Conservation (phyloP, 2,113 vertebrate species). For the Dasyprocta punctata region DNA sequence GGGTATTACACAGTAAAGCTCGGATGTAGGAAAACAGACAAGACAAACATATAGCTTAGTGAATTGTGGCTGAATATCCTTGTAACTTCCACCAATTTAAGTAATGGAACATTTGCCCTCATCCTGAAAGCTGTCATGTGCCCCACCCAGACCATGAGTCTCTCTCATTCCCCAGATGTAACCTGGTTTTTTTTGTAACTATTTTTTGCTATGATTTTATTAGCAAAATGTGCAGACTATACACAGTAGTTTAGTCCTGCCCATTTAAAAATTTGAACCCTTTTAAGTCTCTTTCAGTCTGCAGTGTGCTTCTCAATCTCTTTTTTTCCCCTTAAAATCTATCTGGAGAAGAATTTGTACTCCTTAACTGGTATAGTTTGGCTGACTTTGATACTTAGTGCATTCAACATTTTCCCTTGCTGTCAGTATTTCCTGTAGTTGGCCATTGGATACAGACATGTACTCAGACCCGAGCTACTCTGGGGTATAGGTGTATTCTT, state of each 20-base stretch:
- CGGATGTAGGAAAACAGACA: slow-evolving; percentile 20
- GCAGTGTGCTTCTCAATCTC: neutral
- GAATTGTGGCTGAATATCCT: neutral
- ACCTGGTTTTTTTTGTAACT: neutral
- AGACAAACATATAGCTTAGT: neutral
- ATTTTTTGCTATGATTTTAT: neutral
- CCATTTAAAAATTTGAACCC: neutral
- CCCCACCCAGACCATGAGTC: no score
- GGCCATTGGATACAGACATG: neutral
- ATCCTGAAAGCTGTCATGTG: neutral
- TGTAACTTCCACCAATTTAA: neutral
- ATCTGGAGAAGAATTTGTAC: neutral
- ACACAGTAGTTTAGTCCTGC: neutral
- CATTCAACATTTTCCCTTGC: neutral
- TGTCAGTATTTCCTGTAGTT: neutral
- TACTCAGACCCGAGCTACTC: neutral
- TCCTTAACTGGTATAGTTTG: neutral
- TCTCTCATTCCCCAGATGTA: neutral
- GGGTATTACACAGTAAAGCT: slow-evolving; percentile 26
- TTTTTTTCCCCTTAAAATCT: neutral
- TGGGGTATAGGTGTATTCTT: neutral
- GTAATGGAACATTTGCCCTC: neutral
- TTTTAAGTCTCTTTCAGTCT: neutral
- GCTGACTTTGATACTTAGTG: neutral
- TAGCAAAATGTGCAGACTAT: neutral